These are phyloP conservation scores for Ophioderma brevispina DNA, from an alignment of 35 echinoderm and acorn worm species.

Conservation along the genomic window DNA sequence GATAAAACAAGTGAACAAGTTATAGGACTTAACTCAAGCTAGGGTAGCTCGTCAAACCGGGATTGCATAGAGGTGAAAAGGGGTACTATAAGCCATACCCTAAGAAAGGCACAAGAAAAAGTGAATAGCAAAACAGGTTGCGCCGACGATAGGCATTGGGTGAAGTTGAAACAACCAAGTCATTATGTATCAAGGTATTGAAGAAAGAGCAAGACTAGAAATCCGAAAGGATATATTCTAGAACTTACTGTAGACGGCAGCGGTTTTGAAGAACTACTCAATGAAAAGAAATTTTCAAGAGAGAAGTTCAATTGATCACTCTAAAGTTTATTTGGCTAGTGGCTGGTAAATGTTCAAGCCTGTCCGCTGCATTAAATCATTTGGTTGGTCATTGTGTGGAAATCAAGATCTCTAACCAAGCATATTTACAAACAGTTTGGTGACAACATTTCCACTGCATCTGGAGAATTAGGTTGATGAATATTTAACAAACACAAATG, in stretches of 20 bases:
- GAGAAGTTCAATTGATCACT: conserved; percentile 22
- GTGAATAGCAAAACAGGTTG: too few species aligned
- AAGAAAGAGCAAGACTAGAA: too few species aligned
- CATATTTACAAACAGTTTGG: conserved; percentile 28
- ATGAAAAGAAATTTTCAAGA: conserved; percentile 36
- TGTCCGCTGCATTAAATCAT: neutral
- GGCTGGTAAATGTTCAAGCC: conserved; percentile 21
- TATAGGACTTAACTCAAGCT: too few species aligned
- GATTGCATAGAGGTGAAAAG: too few species aligned
- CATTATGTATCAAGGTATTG: too few species aligned
- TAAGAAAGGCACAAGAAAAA: too few species aligned
- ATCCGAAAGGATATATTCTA: too few species aligned
- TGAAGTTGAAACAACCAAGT: too few species aligned
- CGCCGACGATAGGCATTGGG: too few species aligned
- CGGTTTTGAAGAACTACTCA: conserved; percentile 30
- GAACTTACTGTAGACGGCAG: neutral
- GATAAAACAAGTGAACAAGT: too few species aligned
- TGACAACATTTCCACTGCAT: neutral
- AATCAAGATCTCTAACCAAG: neutral
- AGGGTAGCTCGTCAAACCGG: too few species aligned
- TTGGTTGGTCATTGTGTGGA: conserved; percentile 2
- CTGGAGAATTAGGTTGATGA: neutral
- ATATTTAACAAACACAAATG: neutral
- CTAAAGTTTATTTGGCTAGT: neutral
- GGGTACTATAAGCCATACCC: too few species aligned